A percentile compares a stretch with the other conserved stretches of the same genome.
These are phyloP conservation scores for Synaphobranchus kaupii DNA, from an alignment of 2,797 vertebrate species.

Conservation along the genomic window DNA sequence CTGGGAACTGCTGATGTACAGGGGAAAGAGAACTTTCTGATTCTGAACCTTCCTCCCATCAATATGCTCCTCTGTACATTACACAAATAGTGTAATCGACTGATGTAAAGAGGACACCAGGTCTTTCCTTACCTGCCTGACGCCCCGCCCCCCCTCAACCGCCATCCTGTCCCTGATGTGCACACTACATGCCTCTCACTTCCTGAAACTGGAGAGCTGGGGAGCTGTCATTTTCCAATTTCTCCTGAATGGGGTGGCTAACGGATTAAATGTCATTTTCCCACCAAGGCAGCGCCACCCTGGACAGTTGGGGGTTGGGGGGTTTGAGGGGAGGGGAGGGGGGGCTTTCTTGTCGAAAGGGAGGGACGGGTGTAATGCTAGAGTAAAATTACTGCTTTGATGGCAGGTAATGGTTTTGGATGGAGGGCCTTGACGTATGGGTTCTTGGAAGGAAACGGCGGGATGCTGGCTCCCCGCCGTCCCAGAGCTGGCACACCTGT, in stretches of 20 bases:
- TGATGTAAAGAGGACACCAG: too few relatives aligned
- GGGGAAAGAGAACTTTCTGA: conserved; percentile 62
- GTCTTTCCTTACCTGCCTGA: too few relatives aligned
- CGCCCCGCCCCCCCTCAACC: conserved; percentile 40
- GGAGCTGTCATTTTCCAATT: conserved; percentile 92
- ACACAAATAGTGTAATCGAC: background rate
- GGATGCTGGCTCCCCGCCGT: conserved; percentile 57
- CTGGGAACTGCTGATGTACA: conserved; percentile 24
- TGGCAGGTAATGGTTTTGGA: conserved; percentile 82
- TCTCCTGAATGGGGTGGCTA: conserved; percentile 75
- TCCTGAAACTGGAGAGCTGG: conserved; percentile 76
- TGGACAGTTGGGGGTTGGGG: conserved; percentile 37
- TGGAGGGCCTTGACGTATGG: conserved; percentile 76
- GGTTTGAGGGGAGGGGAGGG: background rate
- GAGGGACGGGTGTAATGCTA: conserved; percentile 78
- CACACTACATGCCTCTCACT: conserved; percentile 65
- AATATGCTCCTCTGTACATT: conserved; percentile 43
- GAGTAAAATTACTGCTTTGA: conserved; percentile 87
- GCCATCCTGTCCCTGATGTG: background rate
- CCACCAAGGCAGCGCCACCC: conserved; percentile 84
- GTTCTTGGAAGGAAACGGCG: conserved; percentile 75
- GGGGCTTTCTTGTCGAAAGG: conserved; percentile 42
- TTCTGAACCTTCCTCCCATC: conserved; percentile 55
- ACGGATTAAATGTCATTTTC: conserved; percentile 91
- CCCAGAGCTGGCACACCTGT: conserved; percentile 64